Percentiles rank a stretch among this genome's conserved stretches.
These are phyloP conservation scores for Triplophysa tibetana DNA, from an alignment of 2,113 vertebrate genomes.

Conservation along the genomic window DNA sequence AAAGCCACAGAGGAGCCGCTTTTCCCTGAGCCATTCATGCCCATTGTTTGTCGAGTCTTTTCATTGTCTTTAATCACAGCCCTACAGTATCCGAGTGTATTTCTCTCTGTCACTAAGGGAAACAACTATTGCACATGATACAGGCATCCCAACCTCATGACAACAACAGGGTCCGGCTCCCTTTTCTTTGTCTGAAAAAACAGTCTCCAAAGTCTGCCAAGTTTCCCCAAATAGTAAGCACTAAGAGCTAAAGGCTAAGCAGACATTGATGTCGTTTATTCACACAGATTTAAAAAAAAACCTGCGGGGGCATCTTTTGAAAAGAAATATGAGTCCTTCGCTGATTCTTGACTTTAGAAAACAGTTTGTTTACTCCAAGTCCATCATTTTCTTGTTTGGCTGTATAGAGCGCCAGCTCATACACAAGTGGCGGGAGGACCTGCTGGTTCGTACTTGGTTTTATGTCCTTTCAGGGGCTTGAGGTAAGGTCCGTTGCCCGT, in stretches of 20 bases:
- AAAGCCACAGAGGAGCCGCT: slow-evolving; percentile 80
- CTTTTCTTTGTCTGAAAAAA: slow-evolving; percentile 61
- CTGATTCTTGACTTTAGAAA: slow-evolving; percentile 31
- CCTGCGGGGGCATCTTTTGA: slow-evolving; percentile 51
- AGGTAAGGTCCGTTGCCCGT: slow-evolving; percentile 84
- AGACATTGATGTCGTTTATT: slow-evolving; percentile 60
- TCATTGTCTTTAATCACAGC: slow-evolving; percentile 81
- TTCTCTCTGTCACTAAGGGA: slow-evolving; percentile 78
- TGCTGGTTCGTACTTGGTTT: slow-evolving; percentile 83
- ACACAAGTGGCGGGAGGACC: slow-evolving; percentile 87
- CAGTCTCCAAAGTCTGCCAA: slow-evolving; percentile 33
- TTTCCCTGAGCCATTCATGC: slow-evolving; percentile 78
- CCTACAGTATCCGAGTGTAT: slow-evolving; percentile 80
- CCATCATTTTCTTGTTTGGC: slow-evolving; percentile 34
- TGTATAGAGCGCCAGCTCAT: slow-evolving; percentile 67
- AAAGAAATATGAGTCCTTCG: slow-evolving; percentile 65
- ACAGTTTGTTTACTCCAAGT: slow-evolving; percentile 1
- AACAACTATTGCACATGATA: slow-evolving; percentile 90
- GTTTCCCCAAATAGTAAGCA: slow-evolving; percentile 55
- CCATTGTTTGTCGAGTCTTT: slow-evolving; percentile 81
- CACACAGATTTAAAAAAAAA: slow-evolving; percentile 29
- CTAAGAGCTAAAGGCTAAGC: slow-evolving; percentile 53
- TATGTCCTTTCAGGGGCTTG: slow-evolving; percentile 85
- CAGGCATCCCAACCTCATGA: slow-evolving; percentile 68
- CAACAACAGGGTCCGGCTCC: slow-evolving; percentile 55